A percentile compares a stretch with the other conserved stretches of the same genome.
Conservation (phyloP, 2,888 invertebrate species). For the Bombyx huttoni region DNA sequence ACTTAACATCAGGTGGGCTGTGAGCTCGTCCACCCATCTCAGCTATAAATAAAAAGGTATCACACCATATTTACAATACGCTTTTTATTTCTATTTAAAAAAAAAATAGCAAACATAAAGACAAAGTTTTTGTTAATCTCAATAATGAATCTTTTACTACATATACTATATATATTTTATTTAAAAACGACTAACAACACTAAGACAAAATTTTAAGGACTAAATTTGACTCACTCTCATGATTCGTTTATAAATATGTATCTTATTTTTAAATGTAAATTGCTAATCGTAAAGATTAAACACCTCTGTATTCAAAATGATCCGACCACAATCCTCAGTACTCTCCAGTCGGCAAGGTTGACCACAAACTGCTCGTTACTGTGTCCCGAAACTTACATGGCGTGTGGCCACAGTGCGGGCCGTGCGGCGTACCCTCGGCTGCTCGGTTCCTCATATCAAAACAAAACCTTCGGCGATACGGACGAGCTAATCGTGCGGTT, state of each 20-base stretch:
- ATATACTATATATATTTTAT: too few relatives aligned
- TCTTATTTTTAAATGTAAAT: not conserved
- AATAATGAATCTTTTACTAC: too few relatives aligned
- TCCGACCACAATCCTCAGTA: conserved; percentile 2
- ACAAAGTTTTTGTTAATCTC: too few relatives aligned
- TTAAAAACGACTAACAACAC: too few relatives aligned
- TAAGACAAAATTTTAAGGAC: not conserved
- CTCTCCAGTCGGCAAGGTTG: conserved; percentile 18
- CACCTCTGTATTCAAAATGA: not conserved
- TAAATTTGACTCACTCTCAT: too few relatives aligned
- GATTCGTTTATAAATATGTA: too few relatives aligned
- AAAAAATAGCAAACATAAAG: too few relatives aligned
- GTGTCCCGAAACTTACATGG: conserved; percentile 35
- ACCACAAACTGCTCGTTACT: conserved; percentile 39
- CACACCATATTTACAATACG: too few relatives aligned
- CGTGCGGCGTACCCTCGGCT: conserved; percentile 17
- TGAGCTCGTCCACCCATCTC: too few relatives aligned
- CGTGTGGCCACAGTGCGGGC: conserved; percentile 25
- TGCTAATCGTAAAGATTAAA: not conserved
- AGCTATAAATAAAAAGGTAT: too few relatives aligned
- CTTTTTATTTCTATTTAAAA: too few relatives aligned
- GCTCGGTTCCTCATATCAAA: conserved; percentile 30
- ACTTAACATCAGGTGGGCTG: too few relatives aligned
- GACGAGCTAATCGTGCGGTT: conserved; percentile 45
- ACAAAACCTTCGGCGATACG: conserved; percentile 28